Base-by-base conservation (phyloP, 2,113 vertebrate species). In the Bos indicus region DNA sequence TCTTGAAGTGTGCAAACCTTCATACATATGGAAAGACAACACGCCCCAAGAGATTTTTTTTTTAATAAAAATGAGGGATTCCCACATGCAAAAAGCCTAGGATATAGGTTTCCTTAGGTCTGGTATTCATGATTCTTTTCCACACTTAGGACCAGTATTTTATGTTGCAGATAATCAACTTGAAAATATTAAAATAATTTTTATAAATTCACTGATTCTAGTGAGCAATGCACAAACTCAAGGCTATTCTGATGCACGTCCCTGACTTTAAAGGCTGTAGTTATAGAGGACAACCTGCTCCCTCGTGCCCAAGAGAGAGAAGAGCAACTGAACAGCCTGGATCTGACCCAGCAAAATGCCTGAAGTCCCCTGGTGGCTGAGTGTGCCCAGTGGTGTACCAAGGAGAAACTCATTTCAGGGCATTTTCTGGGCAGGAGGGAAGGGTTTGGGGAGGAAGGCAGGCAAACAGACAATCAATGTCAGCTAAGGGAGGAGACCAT, bases 311-410 rank as follows among this genome's bases (percentile, higher is more conserved):
- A 28, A 48, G 54, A 82, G 48, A 85, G 10, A 62, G 77, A 43
- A 81, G 40, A 54, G 71, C 83, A 85, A 82, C 0, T 92, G 71
- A 96, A 80, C 12, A 36, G 93, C 19, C 88, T 51, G 15, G 25
- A 36, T 85, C 95, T 96, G 80, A 90, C 77, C 92, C 92, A 96
- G 90, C 93, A 90, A 88, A 94, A 95, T 71, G 52, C 46, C 36
- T 16, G 6, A 13, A 60, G 54, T 92, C 17, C 17, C 51, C 80
- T 33, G 33, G 78, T 57, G 74, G 91, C 33, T 77, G 28, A 56
- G 48, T 51, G 33, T 83, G 56, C 51, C 36, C 26, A 28, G 64
- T 17, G 43, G 51, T n/a, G 25, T 28, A 82, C 54, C 54, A 74
- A 81, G 46, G 36, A 95, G 67, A 85, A 56, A 91, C 30, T 77